Base-by-base conservation (phyloP, 2,888 invertebrate genomes). In the Rapana venosa region DNA sequence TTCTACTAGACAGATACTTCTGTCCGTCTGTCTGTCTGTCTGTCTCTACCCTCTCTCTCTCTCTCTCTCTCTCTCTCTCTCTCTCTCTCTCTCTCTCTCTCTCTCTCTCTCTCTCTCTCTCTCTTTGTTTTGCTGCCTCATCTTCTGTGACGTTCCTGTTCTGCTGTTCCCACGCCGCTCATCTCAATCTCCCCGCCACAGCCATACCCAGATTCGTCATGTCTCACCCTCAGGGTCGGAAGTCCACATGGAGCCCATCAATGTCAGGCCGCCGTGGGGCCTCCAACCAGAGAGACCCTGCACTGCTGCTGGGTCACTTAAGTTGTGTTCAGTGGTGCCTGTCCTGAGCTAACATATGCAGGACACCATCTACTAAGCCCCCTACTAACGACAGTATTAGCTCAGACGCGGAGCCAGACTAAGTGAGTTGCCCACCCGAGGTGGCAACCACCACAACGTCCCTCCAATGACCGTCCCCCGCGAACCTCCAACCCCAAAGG, bases 41-140 rank as follows among this genome's bases (percentile, higher is more conserved):
- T 83, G 36, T 35, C 36, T 83, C 83, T 83, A 1, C 35, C 83
- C 36, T 36, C 26, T 58, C 86, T 36, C 86, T 61, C 61, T 36
- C 61, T 36, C 86, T 36, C 86, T 30, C 61, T 30, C 61, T 36
- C 61, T 61, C 87, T 30, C 36, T n/a, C 66, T 58, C 70, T 87
- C 58, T 87, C 87, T 70, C 58, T 70, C 87, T 87, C 61, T 61
- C 86, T 61, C 86, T 61, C 61, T 61, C 86, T 61, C 58, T 61
- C 86, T n/a, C 58, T 66, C 22, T 85, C 47, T 47, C 11, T 35
- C 47, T 85, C 56, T 17, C 35, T 83, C 83, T 85, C 26, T n/a
- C 47, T n/a, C 36, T 61, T 6, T 30, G 11, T 58, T 15, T 86
- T 13, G 61, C 20, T 30, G 20, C 32, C 86, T 35, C 58, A 20